phyloP scores from a whole-genome alignment of 2,113 vertebrate genomes.

The Myotis lucifugus region DNA sequence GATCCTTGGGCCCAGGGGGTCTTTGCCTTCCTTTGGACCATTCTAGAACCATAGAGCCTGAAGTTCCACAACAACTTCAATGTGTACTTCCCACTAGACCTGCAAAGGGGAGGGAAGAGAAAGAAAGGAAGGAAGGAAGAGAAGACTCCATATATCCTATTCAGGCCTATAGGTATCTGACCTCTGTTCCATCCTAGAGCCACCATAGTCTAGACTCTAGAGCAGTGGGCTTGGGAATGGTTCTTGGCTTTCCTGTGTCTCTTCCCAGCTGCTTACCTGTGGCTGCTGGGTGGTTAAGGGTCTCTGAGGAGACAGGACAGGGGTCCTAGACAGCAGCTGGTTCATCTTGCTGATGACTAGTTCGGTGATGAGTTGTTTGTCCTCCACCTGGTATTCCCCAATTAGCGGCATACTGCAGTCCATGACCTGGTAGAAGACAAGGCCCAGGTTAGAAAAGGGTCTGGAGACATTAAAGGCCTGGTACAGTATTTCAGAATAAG shows the following conservation, averaged over 20 bases:
- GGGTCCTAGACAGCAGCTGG: constrained; percentile 89
- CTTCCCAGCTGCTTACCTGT: constrained; percentile 88
- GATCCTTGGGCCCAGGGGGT: background rate
- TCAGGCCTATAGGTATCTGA: background rate
- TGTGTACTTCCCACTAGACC: background rate
- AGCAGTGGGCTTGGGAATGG: background rate
- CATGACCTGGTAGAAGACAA: constrained; percentile 89
- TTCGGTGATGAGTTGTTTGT: constrained; percentile 95
- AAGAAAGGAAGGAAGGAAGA: background rate
- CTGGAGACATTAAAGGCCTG: background rate
- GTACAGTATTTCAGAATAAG: background rate
- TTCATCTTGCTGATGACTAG: constrained; percentile 95
- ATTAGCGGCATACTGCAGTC: constrained; percentile 97
- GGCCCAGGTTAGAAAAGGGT: background rate
- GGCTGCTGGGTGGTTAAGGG: constrained; percentile 92
- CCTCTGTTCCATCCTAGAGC: background rate
- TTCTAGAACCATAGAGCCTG: background rate
- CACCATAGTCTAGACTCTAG: background rate
- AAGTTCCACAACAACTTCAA: background rate
- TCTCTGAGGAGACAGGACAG: constrained; percentile 91
- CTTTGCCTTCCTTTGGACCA: background rate
- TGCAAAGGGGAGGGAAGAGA: background rate
- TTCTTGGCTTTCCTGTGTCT: background rate
- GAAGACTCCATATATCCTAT: background rate
- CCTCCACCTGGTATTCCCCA: constrained; percentile 96